These are phyloP conservation scores for Eudemis profundana DNA, from an alignment of 2,888 invertebrate species.

Conservation along the genomic window DNA sequence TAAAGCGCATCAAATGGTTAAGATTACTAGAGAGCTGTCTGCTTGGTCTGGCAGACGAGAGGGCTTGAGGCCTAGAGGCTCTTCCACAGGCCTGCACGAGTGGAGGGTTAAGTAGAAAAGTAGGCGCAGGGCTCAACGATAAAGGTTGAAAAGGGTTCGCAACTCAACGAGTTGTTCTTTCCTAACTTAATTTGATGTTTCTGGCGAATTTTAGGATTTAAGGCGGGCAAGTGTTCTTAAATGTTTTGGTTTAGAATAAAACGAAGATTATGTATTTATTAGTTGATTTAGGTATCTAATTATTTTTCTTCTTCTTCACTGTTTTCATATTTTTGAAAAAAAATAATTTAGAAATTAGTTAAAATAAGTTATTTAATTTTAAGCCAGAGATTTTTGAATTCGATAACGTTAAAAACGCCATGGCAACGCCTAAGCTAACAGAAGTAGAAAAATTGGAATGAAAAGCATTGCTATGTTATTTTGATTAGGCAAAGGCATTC, in stretches of 20 bases:
- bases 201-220: slow-evolving; percentile 11
- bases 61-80: slow-evolving; percentile 25
- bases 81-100: slow-evolving; percentile 17
- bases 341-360: too few species aligned
- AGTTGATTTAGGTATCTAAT: too few species aligned
- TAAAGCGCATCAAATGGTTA: slow-evolving; percentile 11
- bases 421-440: too few species aligned
- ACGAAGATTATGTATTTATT: not conserved
- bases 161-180: slow-evolving; percentile 41
- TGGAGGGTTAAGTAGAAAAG: slow-evolving; percentile 43
- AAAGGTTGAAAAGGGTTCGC: slow-evolving; percentile 49
- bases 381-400: too few species aligned
- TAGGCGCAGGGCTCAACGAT: slow-evolving; percentile 38
- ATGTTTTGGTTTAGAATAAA: not conserved
- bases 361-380: too few species aligned
- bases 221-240: not conserved
- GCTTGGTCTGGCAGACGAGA: slow-evolving; percentile 12
- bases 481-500: too few species aligned
- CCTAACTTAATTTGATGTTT: slow-evolving; percentile 28
- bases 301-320: too few species aligned
- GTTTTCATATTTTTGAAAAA: too few species aligned
- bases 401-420: too few species aligned
- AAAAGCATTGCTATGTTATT: too few species aligned
- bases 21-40: slow-evolving; percentile 29
- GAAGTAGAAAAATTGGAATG: too few species aligned